Evolutionary conservation across 1,140 invertebrate species (phyloP), one percentile per base, ranked within the genome.

Genomic region (Episyrphus balteatus): DNA sequence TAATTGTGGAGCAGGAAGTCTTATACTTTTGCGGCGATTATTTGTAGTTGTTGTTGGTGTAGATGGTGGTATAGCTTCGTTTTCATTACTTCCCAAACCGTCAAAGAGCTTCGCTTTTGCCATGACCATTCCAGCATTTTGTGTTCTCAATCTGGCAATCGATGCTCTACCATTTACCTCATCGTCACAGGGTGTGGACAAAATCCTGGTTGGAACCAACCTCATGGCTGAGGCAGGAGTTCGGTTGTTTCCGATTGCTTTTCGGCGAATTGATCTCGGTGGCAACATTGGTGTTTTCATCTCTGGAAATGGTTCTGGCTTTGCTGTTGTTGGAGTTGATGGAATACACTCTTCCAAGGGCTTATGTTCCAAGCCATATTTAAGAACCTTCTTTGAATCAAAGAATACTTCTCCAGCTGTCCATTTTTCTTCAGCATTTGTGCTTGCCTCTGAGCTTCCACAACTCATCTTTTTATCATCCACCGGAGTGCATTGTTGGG

Each of bases 121-220:
- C 31, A 80, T 53, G 1, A 83, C 81, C 78, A 81, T 82, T 7
- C 80, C 81, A 10, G 78, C 77, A 57, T 82, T 82, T 61, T 80
- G 77, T 31, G 70, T 71, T 33, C 79, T 65, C 7, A 83, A 55
- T 56, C 77, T 75, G 1, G 76, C 77, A 6, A 83, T 70, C 0
- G 80, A 82, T 1, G 75, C 73, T 40, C 81, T 68, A 13, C 75
- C 74, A 19, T 70, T 72, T 41, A 66, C 65, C 14, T 58, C 51
- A 14, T 54, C 44, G 15, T 49, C 31, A 11, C 45, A 31, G 42
- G 54, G 46, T 33, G 51, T 52, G 53, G 34, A 62, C 50, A 12
- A 31, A 9, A 34, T 14, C 11, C 32, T 50, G 15, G 33, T 30
- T n/a, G 48, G 34, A 14, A 40, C 32, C 9, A 43, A 9, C 26